Conservation (phyloP, 1,140 invertebrate genomes). For the Halyomorpha halys region DNA sequence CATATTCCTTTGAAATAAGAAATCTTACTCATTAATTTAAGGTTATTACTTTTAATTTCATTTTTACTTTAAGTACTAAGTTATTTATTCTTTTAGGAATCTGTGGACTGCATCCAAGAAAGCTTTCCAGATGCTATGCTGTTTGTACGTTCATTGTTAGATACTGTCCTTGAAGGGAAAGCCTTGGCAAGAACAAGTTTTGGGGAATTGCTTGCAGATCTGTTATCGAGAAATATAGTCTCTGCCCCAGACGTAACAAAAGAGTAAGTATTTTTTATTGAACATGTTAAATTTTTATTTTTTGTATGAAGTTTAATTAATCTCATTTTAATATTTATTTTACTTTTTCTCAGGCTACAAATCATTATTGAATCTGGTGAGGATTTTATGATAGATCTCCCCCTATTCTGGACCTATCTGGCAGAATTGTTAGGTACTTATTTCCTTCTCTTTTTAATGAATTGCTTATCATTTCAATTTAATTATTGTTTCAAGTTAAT, state of each 20-base stretch:
- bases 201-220: slow-evolving; percentile 1
- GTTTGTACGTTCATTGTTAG: not conserved
- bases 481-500: no score
- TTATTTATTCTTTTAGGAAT: slow-evolving; percentile 5
- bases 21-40: no score
- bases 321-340: not conserved
- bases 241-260: not conserved
- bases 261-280: slow-evolving; percentile 18
- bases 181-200: not conserved
- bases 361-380: slow-evolving; percentile 32
- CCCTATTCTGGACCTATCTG: slow-evolving; percentile 59
- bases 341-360: slow-evolving; percentile 11
- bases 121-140: not conserved
- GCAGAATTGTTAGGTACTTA: slow-evolving; percentile 39
- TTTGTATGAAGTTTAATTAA: no score
- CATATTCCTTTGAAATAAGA: no score
- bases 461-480: no score
- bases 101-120: slow-evolving; percentile 18
- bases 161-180: slow-evolving; percentile 13
- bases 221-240: slow-evolving; percentile 15
- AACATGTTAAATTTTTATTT: not conserved
- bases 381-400: slow-evolving; percentile 63
- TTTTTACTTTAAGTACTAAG: no score
- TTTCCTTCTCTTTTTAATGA: no score
- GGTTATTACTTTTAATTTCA: no score